phyloP scores from a whole-genome alignment of 2,797 vertebrate species.

The Alcedo quadribrachys region DNA sequence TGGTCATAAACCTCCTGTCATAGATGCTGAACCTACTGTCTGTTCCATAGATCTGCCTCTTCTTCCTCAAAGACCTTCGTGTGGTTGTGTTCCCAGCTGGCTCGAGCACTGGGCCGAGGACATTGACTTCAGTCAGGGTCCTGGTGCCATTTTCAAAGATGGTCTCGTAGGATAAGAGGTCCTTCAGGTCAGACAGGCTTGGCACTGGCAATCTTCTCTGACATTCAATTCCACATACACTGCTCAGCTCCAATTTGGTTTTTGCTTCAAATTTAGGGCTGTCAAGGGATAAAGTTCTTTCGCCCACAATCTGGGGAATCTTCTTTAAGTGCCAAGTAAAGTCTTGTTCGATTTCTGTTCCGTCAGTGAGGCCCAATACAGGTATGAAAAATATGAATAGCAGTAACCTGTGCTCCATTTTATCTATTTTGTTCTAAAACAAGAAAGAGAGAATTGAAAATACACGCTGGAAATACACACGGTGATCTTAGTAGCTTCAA shows the following conservation, averaged over 20 bases:
- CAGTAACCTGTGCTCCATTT: conserved; percentile 85
- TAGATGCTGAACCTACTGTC: conserved; percentile 96
- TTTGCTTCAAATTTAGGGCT: conserved; percentile 87
- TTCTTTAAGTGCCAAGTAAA: conserved; percentile 90
- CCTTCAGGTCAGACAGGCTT: conserved; percentile 86
- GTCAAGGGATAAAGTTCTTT: conserved; percentile 85
- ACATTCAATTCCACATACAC: conserved; percentile 93
- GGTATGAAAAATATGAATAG: conserved; percentile 81
- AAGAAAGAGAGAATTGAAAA: conserved; percentile 51
- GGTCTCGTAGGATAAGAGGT: conserved; percentile 93
- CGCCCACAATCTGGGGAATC: conserved; percentile 86
- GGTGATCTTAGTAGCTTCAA: not conserved
- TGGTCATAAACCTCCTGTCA: conserved; percentile 89
- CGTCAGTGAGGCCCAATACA: conserved; percentile 72
- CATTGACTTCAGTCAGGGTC: conserved; percentile 86
- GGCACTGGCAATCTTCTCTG: conserved; percentile 84
- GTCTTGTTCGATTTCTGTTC: conserved; percentile 79
- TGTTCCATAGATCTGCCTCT: conserved; percentile 91
- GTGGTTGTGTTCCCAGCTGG: conserved; percentile 64
- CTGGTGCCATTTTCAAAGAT: conserved; percentile 93
- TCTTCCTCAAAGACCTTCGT: conserved; percentile 55
- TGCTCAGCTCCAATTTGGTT: conserved; percentile 75
- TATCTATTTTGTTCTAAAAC: conserved; percentile 80
- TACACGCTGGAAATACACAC: not conserved
- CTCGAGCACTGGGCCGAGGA: conserved; percentile 49